Conservation (phyloP, 2,888 invertebrate species). For the Anaspis maculata region DNA sequence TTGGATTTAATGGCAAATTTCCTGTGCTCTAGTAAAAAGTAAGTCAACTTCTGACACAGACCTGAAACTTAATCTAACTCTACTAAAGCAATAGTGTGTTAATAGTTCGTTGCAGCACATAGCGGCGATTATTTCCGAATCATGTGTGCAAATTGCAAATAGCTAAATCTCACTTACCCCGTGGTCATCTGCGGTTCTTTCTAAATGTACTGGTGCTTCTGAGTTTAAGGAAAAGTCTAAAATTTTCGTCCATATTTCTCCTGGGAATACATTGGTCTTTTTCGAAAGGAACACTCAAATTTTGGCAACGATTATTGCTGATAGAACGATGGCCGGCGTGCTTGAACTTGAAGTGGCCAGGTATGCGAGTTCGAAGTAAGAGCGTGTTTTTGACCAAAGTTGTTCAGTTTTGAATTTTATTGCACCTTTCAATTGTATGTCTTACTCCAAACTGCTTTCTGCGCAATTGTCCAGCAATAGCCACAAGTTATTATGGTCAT, state of each 20-base stretch:
- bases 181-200: conserved; percentile 39
- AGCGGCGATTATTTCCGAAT: no score
- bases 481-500: conserved; percentile 41
- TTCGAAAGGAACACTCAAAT: no score
- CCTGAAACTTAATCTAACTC: conserved; percentile 11
- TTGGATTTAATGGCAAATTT: conserved; percentile 36
- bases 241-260: conserved; percentile 30
- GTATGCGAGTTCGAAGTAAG: conserved; percentile 12
- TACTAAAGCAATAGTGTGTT: conserved; percentile 3
- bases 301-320: no score
- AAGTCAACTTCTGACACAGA: conserved; percentile 23
- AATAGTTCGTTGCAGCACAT: no score
- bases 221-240: conserved; percentile 29
- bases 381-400: conserved; percentile 6
- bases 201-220: conserved; percentile 28
- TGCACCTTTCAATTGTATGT: conserved; percentile 35
- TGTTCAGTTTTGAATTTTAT: conserved; percentile 15
- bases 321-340: no score
- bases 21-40: conserved; percentile 29
- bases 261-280: conserved; percentile 34
- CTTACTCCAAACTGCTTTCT: conserved; percentile 41
- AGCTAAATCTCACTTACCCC: conserved; percentile 27
- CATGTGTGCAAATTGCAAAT: conserved; percentile 1
- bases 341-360: conserved; percentile 1
- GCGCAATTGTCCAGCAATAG: conserved; percentile 43